Conservation (phyloP, 2,797 vertebrate genomes). For the Rhynchotus rufescens region DNA sequence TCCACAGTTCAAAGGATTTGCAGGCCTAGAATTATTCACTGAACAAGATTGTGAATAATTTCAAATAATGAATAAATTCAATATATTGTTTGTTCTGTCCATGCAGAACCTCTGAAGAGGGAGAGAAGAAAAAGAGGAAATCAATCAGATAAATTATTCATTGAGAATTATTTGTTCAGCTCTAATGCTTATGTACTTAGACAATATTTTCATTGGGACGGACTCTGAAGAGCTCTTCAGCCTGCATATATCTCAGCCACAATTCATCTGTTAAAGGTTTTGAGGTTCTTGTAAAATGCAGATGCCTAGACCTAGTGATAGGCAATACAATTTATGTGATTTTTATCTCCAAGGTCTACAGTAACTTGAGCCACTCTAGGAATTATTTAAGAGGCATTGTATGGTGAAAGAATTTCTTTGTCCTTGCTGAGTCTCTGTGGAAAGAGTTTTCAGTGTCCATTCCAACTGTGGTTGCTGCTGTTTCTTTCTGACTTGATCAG, state of each 20-base stretch:
- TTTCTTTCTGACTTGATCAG: background rate
- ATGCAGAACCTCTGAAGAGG: slow-evolving; percentile 44
- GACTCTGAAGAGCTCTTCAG: slow-evolving; percentile 73
- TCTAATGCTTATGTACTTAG: slow-evolving; percentile 74
- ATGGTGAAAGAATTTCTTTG: background rate
- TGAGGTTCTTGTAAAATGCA: slow-evolving; percentile 57
- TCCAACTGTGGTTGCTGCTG: background rate
- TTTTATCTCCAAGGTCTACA: slow-evolving; percentile 12
- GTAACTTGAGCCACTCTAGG: slow-evolving; percentile 21
- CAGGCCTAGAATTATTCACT: slow-evolving; percentile 71
- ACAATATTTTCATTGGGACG: slow-evolving; percentile 77
- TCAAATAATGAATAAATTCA: slow-evolving; percentile 75
- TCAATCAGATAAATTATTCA: slow-evolving; percentile 78
- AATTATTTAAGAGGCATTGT: background rate
- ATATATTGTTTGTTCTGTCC: slow-evolving; percentile 72
- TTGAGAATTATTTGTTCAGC: slow-evolving; percentile 74
- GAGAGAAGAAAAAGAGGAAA: slow-evolving; percentile 68
- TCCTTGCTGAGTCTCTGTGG: background rate
- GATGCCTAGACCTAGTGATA: slow-evolving; percentile 31
- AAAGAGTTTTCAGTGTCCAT: background rate
- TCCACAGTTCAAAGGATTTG: slow-evolving; percentile 61
- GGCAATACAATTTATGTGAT: slow-evolving; percentile 24
- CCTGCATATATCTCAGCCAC: slow-evolving; percentile 59
- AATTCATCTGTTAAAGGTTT: slow-evolving; percentile 47
- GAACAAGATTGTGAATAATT: slow-evolving; percentile 75